phyloP scores from a whole-genome alignment of 2,113 vertebrate species.

The Ptyas mucosa region DNA sequence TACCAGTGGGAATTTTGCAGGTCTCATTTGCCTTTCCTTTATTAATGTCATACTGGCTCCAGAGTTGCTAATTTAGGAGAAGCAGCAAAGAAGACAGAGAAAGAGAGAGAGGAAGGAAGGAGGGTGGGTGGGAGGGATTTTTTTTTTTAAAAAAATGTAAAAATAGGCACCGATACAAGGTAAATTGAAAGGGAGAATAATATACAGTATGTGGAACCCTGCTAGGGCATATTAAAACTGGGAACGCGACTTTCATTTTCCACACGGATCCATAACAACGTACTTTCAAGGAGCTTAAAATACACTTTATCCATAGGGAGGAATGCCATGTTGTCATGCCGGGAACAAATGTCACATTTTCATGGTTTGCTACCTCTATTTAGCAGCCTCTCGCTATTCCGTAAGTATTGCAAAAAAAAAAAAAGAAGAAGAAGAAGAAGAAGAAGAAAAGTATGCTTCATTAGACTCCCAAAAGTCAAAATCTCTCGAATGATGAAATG shows the following conservation, averaged over 20 bases:
- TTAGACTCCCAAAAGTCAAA: neutral
- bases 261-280: neutral
- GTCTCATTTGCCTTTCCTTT: neutral
- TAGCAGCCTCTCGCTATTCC: neutral
- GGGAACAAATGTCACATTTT: neutral
- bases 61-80: neutral
- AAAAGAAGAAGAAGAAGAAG: neutral
- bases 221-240: neutral
- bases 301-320: neutral
- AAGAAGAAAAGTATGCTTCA: neutral
- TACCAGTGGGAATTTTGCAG: slow-evolving; percentile 7
- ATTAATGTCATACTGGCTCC: neutral
- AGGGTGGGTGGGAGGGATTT: neutral
- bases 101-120: too few relatives aligned
- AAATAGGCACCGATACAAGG: neutral
- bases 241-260: neutral
- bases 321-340: neutral
- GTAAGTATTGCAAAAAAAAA: neutral
- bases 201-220: neutral
- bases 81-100: neutral
- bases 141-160: neutral
- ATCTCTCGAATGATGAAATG: neutral
- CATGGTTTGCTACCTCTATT: neutral
- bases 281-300: neutral
- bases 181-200: neutral